Conservation (phyloP, 2,113 vertebrate species). For the Larimichthys polyactis region DNA sequence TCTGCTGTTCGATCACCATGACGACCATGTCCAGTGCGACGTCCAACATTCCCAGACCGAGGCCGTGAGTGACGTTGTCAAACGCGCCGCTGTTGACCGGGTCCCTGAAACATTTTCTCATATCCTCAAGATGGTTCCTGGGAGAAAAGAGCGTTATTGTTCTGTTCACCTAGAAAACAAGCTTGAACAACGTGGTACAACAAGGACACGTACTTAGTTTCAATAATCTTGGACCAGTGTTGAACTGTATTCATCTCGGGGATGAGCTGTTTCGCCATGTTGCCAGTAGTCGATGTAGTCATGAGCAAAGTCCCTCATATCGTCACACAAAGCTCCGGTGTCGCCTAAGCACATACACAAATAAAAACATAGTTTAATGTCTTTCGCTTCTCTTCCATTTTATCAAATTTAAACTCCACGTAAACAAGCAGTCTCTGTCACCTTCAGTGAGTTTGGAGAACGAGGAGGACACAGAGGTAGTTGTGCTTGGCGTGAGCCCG, state of each 20-base stretch:
- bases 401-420: neutral
- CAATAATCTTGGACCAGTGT: conserved; percentile 88
- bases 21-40: conserved; percentile 82
- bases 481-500: conserved; percentile 86
- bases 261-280: conserved; percentile 86
- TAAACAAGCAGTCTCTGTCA: conserved; percentile 38
- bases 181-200: neutral
- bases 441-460: conserved; percentile 88
- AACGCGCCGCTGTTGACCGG: conserved; percentile 79
- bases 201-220: conserved; percentile 79
- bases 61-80: conserved; percentile 83
- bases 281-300: conserved; percentile 85
- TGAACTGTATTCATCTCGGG: conserved; percentile 86
- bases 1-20: conserved; percentile 83
- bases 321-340: conserved; percentile 82
- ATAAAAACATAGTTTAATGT: neutral
- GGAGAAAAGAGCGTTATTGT: neutral
- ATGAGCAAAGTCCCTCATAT: conserved; percentile 85
- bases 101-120: conserved; percentile 84
- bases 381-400: too few relatives aligned
- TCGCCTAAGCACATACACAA: conserved; percentile 73
- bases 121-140: conserved; percentile 86
- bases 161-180: neutral
- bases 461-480: conserved; percentile 85
- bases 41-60: conserved; percentile 84